These are phyloP conservation scores for Cebus imitator DNA, from an alignment of 2,113 vertebrate species.

Conservation along the genomic window DNA sequence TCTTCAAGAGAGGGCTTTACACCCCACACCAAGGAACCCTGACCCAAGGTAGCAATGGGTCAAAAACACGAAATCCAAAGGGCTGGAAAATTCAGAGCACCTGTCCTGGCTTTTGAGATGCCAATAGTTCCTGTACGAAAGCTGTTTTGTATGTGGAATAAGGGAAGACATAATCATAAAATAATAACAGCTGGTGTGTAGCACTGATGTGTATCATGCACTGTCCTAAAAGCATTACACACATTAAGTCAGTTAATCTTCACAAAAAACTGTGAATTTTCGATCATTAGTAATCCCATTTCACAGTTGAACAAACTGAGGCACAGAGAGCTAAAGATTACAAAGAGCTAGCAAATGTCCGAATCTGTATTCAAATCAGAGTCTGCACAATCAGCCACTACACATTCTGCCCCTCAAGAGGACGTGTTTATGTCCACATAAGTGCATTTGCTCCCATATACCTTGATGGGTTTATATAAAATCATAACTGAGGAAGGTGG, in stretches of 20 bases:
- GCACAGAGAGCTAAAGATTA: neutral
- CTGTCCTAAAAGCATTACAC: neutral
- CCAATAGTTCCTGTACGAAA: neutral
- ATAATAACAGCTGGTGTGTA: neutral
- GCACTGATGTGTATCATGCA: neutral
- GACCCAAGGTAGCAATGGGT: neutral
- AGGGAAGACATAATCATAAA: neutral
- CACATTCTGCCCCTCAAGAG: neutral
- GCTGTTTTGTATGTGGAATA: too few species aligned
- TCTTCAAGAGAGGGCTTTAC: neutral
- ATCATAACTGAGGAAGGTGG: neutral
- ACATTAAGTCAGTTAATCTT: neutral
- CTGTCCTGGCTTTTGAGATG: neutral
- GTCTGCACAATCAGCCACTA: neutral
- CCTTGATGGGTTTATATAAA: neutral
- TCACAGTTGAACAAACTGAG: neutral
- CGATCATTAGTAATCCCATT: neutral
- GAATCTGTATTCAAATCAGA: neutral
- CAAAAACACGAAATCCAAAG: neutral
- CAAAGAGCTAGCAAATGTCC: neutral
- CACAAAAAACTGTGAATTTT: neutral
- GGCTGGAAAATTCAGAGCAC: neutral
- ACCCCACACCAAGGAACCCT: neutral
- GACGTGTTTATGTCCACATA: neutral
- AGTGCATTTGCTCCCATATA: neutral